A percentile compares a stretch with the other conserved stretches of the same genome.
These are phyloP conservation scores for Physeter macrocephalus DNA, from an alignment of 2,113 vertebrate species.

Conservation along the genomic window DNA sequence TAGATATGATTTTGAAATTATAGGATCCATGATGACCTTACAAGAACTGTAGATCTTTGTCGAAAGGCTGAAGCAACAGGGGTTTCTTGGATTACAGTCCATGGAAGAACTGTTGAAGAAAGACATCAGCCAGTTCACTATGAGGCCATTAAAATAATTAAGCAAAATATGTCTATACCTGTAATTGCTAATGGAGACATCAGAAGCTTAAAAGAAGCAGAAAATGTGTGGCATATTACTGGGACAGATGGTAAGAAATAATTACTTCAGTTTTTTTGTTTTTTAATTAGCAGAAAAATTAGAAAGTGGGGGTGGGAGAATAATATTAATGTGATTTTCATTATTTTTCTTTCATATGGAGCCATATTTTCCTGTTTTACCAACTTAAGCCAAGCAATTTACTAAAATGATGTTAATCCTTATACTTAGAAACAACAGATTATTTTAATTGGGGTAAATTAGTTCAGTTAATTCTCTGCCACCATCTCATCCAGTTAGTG, in stretches of 20 bases:
- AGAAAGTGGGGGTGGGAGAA: not conserved
- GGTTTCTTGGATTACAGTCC: conserved; percentile 96
- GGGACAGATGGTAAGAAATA: conserved; percentile 89
- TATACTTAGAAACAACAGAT: not conserved
- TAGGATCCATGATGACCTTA: conserved; percentile 93
- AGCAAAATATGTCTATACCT: conserved; percentile 91
- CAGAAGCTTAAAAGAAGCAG: conserved; percentile 90
- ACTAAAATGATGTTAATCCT: conserved; percentile 15
- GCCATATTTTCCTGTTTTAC: conserved; percentile 14
- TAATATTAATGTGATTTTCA: conserved; percentile 41
- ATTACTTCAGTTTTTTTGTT: not conserved
- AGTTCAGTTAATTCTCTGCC: not conserved
- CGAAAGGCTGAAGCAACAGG: conserved; percentile 93
- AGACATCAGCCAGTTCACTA: conserved; percentile 96
- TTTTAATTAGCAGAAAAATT: conserved; percentile 33
- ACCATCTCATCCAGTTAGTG: not conserved
- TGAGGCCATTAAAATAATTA: conserved; percentile 94
- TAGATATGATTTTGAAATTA: conserved; percentile 54
- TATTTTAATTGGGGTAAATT: not conserved
- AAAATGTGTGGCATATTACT: conserved; percentile 86
- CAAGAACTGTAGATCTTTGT: conserved; percentile 93
- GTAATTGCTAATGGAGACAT: conserved; percentile 95
- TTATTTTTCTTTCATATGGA: conserved; percentile 30
- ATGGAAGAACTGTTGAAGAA: conserved; percentile 92
- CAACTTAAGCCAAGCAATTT: conserved; percentile 33